Base-by-base conservation (phyloP, 2,888 invertebrate species). In the Heliconius aoede region DNA sequence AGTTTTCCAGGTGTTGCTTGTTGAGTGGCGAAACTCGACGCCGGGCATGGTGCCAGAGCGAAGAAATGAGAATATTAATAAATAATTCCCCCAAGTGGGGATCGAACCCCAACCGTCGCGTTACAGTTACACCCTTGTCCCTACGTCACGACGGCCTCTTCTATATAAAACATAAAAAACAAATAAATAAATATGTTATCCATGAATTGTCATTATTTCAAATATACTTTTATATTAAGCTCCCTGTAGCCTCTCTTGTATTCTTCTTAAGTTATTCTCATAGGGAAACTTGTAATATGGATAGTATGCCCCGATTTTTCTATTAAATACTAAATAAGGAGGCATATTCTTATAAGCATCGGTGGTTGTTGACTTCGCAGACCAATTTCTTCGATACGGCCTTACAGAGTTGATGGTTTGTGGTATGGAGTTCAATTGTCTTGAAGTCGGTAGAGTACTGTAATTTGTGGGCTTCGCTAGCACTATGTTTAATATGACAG, bases 311-410 rank as follows among this genome's bases (percentile, higher is more conserved):
- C 92, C 92, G 13, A 84, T 82, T 81, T 92, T 91, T 76, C 85
- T 88, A 73, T 92, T 93, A 65, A 87, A 92, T 0, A 93, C 91
- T 65, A 93, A 84, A 78, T 93, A 93, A 7, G 92, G 91, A 0
- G 93, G 91, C 28, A 91, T 82, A 28, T 85, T 85, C 69, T 84
- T 85, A 72, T 84, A 81, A 21, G 75, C 79, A 4, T 80, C 84
- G 30, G 84, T 82, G 58, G 78, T 82, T 7, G 81, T 77, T n/a
- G 73, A 74, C 21, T 74, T 80, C 4, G 82, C 78, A 3, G 83
- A 82, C 87, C 87, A 89, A 76, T 78, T 87, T 18, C 83, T 82
- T 40, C 84, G 83, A 78, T 88, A 85, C 0, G 86, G 81, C 78
- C 83, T 87, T 64, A 87, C 78, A 36, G 73, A 24, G 15, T 69